These are phyloP conservation scores for Exocentrus adspersus DNA, from an alignment of 2,888 invertebrate genomes.

Conservation along the genomic window DNA sequence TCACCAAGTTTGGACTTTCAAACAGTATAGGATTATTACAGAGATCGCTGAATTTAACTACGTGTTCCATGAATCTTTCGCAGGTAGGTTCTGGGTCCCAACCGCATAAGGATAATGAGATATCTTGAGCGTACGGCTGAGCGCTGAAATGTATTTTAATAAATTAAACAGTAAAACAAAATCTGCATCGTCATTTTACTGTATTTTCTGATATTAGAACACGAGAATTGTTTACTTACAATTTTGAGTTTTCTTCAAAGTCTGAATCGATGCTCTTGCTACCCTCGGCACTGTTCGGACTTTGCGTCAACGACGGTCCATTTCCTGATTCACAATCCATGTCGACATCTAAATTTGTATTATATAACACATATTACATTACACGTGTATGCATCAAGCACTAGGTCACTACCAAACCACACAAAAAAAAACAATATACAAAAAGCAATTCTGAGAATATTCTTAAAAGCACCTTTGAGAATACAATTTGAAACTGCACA, in stretches of 20 bases:
- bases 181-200: too few species aligned
- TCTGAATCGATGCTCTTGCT: constrained; percentile 85
- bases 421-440: not conserved
- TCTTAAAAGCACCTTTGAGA: too few species aligned
- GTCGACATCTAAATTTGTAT: constrained; percentile 67
- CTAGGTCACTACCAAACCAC: constrained; percentile 27
- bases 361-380: constrained; percentile 55
- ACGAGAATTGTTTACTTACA: constrained; percentile 51
- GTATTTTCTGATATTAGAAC: too few species aligned
- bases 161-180: too few species aligned
- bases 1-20: constrained; percentile 83
- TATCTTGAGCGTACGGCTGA: constrained; percentile 67
- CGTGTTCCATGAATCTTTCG: constrained; percentile 67
- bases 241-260: constrained; percentile 76
- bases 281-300: constrained; percentile 89
- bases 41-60: constrained; percentile 71
- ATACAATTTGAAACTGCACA: too few species aligned
- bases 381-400: constrained; percentile 43
- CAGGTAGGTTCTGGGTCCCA: constrained; percentile 66
- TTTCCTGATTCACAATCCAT: constrained; percentile 97
- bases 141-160: constrained; percentile 45
- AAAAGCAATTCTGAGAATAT: too few species aligned
- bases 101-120: constrained; percentile 84
- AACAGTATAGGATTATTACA: constrained; percentile 79
- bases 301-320: constrained; percentile 94